A percentile compares a stretch with the other conserved stretches of the same genome.
Evolutionary conservation across 2,797 vertebrate species (phyloP).

Genomic region (Platalea minor): DNA sequence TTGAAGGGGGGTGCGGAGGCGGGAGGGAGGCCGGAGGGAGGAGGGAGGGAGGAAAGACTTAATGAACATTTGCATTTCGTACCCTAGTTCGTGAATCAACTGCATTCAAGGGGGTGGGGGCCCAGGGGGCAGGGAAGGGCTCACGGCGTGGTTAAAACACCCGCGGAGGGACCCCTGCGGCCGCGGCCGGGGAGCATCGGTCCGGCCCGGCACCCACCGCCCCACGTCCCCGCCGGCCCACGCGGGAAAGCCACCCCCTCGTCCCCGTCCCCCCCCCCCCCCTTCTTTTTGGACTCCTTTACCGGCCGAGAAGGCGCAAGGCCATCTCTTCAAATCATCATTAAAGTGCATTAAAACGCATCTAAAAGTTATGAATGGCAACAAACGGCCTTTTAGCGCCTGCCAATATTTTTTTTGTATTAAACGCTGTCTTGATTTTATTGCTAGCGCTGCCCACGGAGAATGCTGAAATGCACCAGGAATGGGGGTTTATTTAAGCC

Average conservation of each 20-base stretch:
- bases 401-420: background rate
- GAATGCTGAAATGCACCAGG: conserved; percentile 9
- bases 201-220: background rate
- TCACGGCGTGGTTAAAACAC: background rate
- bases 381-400: conserved; percentile 32
- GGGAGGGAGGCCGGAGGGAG: background rate
- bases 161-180: background rate
- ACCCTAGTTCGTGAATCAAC: conserved; percentile 15
- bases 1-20: background rate
- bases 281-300: background rate
- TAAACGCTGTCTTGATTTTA: conserved; percentile 45
- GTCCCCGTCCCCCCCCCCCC: too few species aligned
- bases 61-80: conserved; percentile 53
- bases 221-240: background rate
- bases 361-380: conserved; percentile 42
- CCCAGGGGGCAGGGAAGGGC: background rate
- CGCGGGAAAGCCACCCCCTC: accelerated
- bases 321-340: background rate
- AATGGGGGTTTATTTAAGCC: background rate
- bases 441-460: background rate
- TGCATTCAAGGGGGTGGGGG: background rate
- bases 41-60: background rate
- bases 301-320: background rate
- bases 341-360: conserved; percentile 11
- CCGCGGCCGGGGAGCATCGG: background rate